Conservation (phyloP, 2,797 vertebrate genomes). For the Argya squamiceps region DNA sequence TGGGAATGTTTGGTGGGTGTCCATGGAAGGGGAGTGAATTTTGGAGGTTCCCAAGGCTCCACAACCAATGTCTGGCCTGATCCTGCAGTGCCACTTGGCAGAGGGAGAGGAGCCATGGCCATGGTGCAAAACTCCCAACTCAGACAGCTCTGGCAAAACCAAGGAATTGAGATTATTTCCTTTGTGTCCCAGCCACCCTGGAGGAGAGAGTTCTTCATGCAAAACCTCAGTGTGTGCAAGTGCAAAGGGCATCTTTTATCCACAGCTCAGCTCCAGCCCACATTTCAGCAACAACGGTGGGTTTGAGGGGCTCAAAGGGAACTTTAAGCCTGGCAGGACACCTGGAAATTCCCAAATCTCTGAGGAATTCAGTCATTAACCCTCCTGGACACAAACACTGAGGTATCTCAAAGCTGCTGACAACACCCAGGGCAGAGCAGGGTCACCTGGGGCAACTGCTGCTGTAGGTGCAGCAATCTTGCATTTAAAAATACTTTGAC, state of each 20-base stretch:
- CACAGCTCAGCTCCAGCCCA: neutral
- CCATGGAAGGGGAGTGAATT: neutral
- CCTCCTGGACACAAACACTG: neutral
- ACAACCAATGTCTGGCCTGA: rapidly evolving
- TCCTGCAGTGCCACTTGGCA: neutral
- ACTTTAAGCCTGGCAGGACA: neutral
- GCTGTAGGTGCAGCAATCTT: neutral
- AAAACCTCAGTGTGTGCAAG: neutral
- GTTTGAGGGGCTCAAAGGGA: neutral
- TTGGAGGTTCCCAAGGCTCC: neutral
- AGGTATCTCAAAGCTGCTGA: neutral
- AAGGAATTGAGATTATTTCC: neutral
- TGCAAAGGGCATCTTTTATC: neutral
- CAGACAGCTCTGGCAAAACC: neutral
- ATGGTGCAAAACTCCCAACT: neutral
- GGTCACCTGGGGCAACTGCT: neutral
- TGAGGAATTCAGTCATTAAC: neutral
- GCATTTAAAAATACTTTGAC: neutral
- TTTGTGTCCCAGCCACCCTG: neutral
- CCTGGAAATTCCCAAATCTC: neutral
- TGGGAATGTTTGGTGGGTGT: neutral
- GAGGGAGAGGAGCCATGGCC: neutral
- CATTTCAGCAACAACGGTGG: neutral
- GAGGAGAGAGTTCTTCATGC: neutral
- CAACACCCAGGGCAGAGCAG: neutral